Percentiles rank a stretch among this genome's conserved stretches.
Conservation (phyloP, 2,888 invertebrate genomes). For the Blastobasis adustella region DNA sequence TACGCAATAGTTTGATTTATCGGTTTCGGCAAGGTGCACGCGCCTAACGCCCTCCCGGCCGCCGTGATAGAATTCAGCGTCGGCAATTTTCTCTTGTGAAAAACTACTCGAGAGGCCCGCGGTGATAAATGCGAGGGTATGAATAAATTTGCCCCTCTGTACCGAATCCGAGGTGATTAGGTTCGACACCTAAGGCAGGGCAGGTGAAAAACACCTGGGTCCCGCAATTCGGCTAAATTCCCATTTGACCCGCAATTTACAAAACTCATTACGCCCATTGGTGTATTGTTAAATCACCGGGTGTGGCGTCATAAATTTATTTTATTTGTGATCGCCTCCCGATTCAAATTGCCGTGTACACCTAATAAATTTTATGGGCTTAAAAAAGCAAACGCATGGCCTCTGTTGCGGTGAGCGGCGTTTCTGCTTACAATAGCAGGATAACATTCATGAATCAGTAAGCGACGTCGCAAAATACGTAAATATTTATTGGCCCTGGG, state of each 20-base stretch:
- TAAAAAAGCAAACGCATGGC: conserved; percentile 21
- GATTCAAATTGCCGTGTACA: conserved; percentile 27
- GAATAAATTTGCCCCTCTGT: conserved; percentile 62
- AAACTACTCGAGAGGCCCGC: conserved; percentile 55
- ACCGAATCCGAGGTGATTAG: conserved; percentile 62
- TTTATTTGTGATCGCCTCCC: conserved; percentile 22
- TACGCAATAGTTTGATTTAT: conserved; percentile 73
- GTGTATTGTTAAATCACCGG: conserved; percentile 12
- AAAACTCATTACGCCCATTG: background rate
- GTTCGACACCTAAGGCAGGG: conserved; percentile 43
- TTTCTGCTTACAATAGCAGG: conserved; percentile 36
- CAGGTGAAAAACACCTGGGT: conserved; percentile 36
- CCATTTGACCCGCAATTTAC: background rate
- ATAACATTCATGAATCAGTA: conserved; percentile 37
- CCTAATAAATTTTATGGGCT: conserved; percentile 41
- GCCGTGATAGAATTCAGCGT: conserved; percentile 60
- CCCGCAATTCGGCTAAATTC: conserved; percentile 1
- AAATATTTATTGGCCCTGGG: conserved; percentile 35
- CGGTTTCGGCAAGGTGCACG: conserved; percentile 66
- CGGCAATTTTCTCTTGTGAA: conserved; percentile 63
- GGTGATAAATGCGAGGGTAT: conserved; percentile 68
- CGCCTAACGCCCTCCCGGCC: conserved; percentile 48
- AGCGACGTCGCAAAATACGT: conserved; percentile 36
- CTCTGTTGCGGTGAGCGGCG: conserved; percentile 20
- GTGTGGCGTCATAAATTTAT: conserved; percentile 10